Conservation (phyloP, 35 echinoderm and acorn worm genomes). For the Antedon bifida region DNA sequence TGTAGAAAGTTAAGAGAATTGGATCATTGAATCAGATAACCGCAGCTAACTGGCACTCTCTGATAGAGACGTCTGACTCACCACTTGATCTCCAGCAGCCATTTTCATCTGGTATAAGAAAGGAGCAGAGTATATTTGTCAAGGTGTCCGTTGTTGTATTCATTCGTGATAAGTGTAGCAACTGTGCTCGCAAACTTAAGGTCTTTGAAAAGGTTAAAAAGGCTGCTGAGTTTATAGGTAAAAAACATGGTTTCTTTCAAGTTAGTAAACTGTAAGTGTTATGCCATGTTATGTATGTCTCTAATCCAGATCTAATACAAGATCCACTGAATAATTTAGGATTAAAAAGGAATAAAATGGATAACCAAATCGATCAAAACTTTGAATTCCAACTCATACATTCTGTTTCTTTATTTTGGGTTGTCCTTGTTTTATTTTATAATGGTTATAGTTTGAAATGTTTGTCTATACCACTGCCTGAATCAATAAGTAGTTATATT, state of each 20-base stretch:
- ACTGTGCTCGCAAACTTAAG: slow-evolving; percentile 35
- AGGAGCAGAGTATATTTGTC: neutral
- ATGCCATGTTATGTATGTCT: neutral
- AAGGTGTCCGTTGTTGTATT: slow-evolving; percentile 28
- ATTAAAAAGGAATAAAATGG: no score
- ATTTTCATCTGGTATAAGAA: neutral
- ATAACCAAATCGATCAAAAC: no score
- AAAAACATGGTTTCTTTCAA: neutral
- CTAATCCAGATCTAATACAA: no score
- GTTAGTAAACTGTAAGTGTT: neutral
- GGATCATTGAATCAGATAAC: neutral
- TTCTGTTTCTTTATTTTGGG: no score
- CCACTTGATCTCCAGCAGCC: neutral
- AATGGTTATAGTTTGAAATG: no score
- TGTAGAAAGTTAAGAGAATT: neutral
- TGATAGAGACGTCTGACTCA: neutral
- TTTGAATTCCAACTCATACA: no score
- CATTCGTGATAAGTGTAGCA: slow-evolving; percentile 53
- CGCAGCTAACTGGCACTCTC: neutral
- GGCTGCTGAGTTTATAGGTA: slow-evolving; percentile 38
- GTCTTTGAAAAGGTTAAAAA: slow-evolving; percentile 46
- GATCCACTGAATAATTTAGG: no score
- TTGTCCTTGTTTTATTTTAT: no score
- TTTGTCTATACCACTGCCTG: no score
- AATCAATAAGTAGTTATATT: no score